A percentile compares a stretch with the other conserved stretches of the same genome.
phyloP scores from a whole-genome alignment of 2,113 vertebrate species.

The Paralichthys olivaceus region DNA sequence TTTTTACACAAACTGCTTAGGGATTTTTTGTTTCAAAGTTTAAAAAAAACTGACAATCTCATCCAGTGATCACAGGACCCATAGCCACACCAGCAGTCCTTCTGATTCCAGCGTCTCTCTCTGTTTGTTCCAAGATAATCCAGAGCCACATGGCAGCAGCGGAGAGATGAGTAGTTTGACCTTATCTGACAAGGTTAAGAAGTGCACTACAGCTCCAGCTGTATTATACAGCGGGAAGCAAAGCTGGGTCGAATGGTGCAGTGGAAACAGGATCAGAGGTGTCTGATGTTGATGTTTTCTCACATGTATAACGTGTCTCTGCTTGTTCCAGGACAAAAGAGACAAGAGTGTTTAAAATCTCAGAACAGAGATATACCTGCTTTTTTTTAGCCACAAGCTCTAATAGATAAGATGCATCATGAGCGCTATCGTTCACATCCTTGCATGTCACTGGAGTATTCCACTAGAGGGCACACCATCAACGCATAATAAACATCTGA shows the following conservation, averaged over 20 bases:
- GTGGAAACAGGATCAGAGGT: no score
- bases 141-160: conserved; percentile 57
- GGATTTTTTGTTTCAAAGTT: background rate
- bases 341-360: no score
- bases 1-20: background rate
- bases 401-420: no score
- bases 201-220: background rate
- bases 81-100: conserved; percentile 9
- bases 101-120: conserved; percentile 13
- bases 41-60: background rate
- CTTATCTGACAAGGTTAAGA: conserved; percentile 44
- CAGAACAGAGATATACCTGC: no score
- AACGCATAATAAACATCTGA: no score
- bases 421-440: no score
- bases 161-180: conserved; percentile 51
- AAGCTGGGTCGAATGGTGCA: background rate
- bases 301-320: background rate
- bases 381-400: no score
- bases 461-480: no score
- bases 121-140: conserved; percentile 47
- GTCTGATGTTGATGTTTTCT: background rate
- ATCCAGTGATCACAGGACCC: background rate
- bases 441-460: no score
- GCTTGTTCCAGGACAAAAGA: no score
- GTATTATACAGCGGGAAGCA: conserved; percentile 11